Evolutionary conservation across 2,888 invertebrate species (phyloP).

Genomic region (Pristionchus japonicus): DNA sequence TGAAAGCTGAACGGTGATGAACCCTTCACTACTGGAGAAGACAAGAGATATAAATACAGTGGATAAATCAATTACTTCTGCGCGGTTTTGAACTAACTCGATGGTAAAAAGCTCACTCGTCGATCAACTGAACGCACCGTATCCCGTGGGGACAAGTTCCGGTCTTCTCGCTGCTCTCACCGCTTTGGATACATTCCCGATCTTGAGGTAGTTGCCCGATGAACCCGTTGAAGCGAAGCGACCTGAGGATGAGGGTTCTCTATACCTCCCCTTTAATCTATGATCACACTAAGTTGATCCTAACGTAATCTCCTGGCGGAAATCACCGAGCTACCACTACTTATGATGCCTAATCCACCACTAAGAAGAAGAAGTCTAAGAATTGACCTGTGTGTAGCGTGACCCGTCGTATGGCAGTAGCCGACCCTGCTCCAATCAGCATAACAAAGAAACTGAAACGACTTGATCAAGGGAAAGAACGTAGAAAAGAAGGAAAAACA

Average conservation of each 20-base stretch:
- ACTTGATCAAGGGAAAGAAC: neutral
- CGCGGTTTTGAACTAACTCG: no score
- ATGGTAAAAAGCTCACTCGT: no score
- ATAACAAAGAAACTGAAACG: neutral
- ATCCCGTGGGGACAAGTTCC: slow-evolving; percentile 88
- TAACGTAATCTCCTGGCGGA: no score
- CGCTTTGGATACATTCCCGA: slow-evolving; percentile 61
- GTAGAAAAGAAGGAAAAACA: neutral
- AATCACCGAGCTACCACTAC: neutral
- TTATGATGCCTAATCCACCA: no score
- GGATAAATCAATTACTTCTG: neutral
- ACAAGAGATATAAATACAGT: neutral
- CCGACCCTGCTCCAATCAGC: neutral
- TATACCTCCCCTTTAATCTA: no score
- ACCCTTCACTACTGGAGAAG: neutral
- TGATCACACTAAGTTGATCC: no score
- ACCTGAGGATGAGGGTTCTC: no score
- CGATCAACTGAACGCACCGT: slow-evolving; percentile 79
- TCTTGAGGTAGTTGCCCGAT: slow-evolving; percentile 53
- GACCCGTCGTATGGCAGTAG: neutral
- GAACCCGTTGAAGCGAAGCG: slow-evolving; percentile 25
- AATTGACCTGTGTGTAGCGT: neutral
- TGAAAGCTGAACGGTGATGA: neutral
- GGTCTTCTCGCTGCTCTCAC: slow-evolving; percentile 80
- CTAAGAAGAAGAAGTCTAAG: no score